Conservation (phyloP, 2,113 vertebrate species). For the Monopterus albus region DNA sequence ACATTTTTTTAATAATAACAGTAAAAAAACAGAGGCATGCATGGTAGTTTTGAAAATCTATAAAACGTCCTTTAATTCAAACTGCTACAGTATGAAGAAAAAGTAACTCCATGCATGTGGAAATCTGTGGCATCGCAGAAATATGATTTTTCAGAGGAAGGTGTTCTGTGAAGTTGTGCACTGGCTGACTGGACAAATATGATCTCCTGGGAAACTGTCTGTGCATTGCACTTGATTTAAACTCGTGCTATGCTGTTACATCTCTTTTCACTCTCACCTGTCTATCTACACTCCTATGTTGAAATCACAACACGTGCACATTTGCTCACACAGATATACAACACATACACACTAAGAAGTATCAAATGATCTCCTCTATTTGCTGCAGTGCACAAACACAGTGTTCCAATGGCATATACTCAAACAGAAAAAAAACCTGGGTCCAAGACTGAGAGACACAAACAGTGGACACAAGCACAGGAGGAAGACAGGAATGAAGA, state of each 20-base stretch:
- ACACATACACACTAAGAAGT: neutral
- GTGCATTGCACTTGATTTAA: conserved; percentile 67
- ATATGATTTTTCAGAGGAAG: conserved; percentile 63
- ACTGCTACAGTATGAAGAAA: neutral
- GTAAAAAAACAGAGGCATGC: too few relatives aligned
- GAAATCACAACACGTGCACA: neutral
- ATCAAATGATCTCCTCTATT: conserved; percentile 6
- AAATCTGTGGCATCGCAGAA: conserved; percentile 52
- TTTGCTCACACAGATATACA: too few relatives aligned
- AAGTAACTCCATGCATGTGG: neutral
- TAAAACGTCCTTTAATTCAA: neutral
- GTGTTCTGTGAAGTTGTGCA: conserved; percentile 67
- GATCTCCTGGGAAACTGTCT: conserved; percentile 64
- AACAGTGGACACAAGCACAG: conserved; percentile 20
- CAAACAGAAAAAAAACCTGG: conserved; percentile 1
- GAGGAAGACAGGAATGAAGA: conserved; percentile 51
- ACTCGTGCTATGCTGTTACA: conserved; percentile 44
- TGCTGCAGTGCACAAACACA: neutral
- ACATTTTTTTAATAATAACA: too few relatives aligned
- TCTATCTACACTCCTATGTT: conserved; percentile 13
- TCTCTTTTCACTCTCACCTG: conserved; percentile 47
- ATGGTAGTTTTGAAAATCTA: conserved; percentile 4
- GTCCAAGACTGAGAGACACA: conserved; percentile 28
- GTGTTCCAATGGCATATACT: neutral
- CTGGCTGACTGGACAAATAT: conserved; percentile 72